phyloP scores from a whole-genome alignment of 2,888 invertebrate species.

The Leucophenga montana region DNA sequence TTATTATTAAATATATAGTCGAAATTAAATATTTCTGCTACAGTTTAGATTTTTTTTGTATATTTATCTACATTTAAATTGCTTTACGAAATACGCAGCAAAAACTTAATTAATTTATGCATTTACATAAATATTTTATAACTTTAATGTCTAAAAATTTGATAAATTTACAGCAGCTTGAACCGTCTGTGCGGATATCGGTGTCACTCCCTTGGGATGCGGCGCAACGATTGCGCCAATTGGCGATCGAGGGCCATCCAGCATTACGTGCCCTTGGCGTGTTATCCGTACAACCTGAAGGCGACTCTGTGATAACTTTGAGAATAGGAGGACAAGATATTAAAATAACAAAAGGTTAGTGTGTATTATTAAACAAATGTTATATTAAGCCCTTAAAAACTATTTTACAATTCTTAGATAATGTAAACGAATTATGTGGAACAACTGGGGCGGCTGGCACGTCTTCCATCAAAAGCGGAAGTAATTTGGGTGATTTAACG shows the following conservation, averaged over 20 bases:
- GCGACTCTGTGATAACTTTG: conserved; percentile 85
- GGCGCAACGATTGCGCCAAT: conserved; percentile 89
- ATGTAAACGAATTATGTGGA: conserved; percentile 57
- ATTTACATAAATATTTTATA: conserved; percentile 1
- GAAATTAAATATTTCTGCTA: too few species aligned
- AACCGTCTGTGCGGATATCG: conserved; percentile 98
- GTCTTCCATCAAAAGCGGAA: conserved; percentile 53
- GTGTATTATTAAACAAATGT: conserved; percentile 2
- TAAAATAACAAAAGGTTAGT: conserved; percentile 58
- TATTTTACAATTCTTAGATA: conserved; percentile 51
- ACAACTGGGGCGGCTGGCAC: conserved; percentile 64
- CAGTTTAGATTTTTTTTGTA: too few species aligned
- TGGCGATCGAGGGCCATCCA: conserved; percentile 92
- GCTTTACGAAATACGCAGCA: neutral
- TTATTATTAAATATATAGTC: too few species aligned
- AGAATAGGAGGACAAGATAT: conserved; percentile 83
- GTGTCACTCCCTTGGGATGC: conserved; percentile 97
- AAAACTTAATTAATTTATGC: neutral
- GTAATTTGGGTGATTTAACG: conserved; percentile 57
- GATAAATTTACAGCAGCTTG: conserved; percentile 72
- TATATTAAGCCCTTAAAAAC: neutral
- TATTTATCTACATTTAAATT: conserved; percentile 1
- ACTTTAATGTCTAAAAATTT: conserved; percentile 27
- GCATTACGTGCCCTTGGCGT: conserved; percentile 93
- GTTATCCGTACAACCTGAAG: conserved; percentile 94